phyloP scores from a whole-genome alignment of 2,797 vertebrate genomes.

The Dromococcyx pavoninus region DNA sequence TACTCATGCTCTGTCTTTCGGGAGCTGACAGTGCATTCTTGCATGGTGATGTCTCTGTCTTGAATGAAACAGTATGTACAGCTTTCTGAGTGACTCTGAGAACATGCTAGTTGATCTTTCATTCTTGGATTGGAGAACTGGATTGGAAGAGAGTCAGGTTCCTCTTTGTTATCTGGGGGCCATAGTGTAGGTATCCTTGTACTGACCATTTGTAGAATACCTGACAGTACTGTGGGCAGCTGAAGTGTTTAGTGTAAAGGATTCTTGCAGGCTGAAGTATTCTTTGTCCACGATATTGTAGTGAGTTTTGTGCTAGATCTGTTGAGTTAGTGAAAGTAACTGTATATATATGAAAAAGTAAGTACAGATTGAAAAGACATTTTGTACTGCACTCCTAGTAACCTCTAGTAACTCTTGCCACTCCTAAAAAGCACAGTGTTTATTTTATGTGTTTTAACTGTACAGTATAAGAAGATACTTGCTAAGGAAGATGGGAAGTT shows the following conservation, averaged over 20 bases:
- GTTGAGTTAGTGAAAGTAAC: background rate
- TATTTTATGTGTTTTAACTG: slow-evolving; percentile 30
- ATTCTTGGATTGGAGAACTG: background rate
- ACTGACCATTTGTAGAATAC: background rate
- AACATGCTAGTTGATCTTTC: background rate
- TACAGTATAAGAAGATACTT: slow-evolving; percentile 91
- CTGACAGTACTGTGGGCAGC: background rate
- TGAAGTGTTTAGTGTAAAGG: background rate
- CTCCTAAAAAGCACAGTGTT: background rate
- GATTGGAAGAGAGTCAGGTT: background rate
- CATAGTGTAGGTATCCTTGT: background rate
- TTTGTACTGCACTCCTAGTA: background rate
- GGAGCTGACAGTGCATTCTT: background rate
- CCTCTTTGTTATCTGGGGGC: background rate
- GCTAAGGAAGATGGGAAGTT: slow-evolving; percentile 85
- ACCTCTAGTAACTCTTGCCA: background rate
- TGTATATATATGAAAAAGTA: background rate
- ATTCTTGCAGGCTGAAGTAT: background rate
- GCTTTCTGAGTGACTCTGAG: background rate
- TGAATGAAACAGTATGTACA: background rate
- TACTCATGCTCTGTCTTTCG: background rate
- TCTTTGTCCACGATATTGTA: background rate
- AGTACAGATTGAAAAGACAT: background rate
- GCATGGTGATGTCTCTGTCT: background rate
- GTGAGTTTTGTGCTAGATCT: background rate